Percentiles rank a stretch among this genome's conserved stretches.
Evolutionary conservation across 2,888 invertebrate species (phyloP).

Genomic region (Shargacucullia verbasci): DNA sequence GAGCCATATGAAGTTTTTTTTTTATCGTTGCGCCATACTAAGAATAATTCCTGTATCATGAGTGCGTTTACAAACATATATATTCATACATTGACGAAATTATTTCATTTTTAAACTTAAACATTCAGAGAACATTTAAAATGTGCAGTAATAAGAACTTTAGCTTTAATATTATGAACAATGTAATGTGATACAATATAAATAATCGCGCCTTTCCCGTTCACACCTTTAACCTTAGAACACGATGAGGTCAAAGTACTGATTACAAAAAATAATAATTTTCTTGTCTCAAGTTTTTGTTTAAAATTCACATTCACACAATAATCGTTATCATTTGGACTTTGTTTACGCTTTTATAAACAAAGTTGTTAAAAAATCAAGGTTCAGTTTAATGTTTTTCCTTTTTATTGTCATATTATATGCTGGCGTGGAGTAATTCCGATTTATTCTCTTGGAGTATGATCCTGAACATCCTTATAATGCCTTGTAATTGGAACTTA

Average conservation of each 20-base stretch:
- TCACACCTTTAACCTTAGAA: slow-evolving; percentile 47
- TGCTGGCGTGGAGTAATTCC: too few relatives aligned
- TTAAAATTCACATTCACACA: slow-evolving; percentile 44
- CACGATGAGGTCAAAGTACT: slow-evolving; percentile 47
- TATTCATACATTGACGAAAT: too few relatives aligned
- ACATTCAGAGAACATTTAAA: slow-evolving; percentile 1
- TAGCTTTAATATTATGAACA: slow-evolving; percentile 25
- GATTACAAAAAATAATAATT: slow-evolving; percentile 34
- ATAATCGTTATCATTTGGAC: slow-evolving; percentile 40
- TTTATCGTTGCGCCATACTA: too few relatives aligned
- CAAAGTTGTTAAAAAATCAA: slow-evolving; percentile 38
- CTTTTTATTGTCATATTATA: too few relatives aligned
- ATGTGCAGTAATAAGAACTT: too few relatives aligned
- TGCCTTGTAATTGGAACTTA: too few relatives aligned
- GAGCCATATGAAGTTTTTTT: too few relatives aligned
- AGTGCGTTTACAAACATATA: too few relatives aligned
- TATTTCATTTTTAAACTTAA: too few relatives aligned
- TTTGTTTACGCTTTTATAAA: slow-evolving; percentile 48
- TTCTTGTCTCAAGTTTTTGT: slow-evolving; percentile 19
- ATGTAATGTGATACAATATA: slow-evolving; percentile 41
- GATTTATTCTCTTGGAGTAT: too few relatives aligned
- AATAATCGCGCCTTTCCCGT: slow-evolving; percentile 33
- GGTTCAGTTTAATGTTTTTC: slow-evolving; percentile 10
- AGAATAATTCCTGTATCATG: too few relatives aligned
- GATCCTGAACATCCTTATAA: too few relatives aligned